A percentile compares a stretch with the other conserved stretches of the same genome.
phyloP scores from a whole-genome alignment of 2,113 vertebrate species.

The Calidris pugnax region DNA sequence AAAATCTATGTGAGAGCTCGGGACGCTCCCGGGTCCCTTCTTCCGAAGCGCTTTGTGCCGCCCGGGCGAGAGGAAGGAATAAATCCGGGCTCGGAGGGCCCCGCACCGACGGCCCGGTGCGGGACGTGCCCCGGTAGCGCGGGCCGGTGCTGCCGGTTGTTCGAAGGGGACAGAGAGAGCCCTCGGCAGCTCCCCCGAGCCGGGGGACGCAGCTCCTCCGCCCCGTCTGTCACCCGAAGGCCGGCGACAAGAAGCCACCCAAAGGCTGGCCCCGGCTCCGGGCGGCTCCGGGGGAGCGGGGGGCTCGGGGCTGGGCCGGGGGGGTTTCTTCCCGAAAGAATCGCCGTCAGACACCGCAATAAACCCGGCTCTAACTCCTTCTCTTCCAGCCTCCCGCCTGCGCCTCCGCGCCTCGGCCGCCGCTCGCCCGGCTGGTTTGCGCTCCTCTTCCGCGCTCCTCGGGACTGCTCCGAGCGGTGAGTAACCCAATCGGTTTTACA shows the following conservation, averaged over 20 bases:
- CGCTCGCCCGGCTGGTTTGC: background rate
- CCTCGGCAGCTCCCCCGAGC: background rate
- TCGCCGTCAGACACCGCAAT: background rate
- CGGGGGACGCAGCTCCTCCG: background rate
- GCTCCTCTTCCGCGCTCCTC: slow-evolving; percentile 8
- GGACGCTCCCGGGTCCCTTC: background rate
- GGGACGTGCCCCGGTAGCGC: background rate
- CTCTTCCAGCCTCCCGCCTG: slow-evolving; percentile 12
- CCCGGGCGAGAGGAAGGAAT: background rate
- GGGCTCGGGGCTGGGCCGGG: background rate
- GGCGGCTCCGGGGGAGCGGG: background rate
- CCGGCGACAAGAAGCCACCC: background rate
- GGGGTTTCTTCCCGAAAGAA: background rate
- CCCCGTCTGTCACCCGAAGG: background rate
- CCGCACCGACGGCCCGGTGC: background rate
- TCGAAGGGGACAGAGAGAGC: background rate
- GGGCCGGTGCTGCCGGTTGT: background rate
- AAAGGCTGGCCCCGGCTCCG: background rate
- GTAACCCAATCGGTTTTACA: slow-evolving; percentile 78
- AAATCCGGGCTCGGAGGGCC: background rate
- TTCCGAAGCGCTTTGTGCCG: background rate
- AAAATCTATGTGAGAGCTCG: background rate
- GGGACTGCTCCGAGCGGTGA: slow-evolving; percentile 67
- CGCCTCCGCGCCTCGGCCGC: background rate
- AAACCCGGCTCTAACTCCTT: background rate